Conservation (phyloP, 1,140 invertebrate species). For the Leptinotarsa texana region DNA sequence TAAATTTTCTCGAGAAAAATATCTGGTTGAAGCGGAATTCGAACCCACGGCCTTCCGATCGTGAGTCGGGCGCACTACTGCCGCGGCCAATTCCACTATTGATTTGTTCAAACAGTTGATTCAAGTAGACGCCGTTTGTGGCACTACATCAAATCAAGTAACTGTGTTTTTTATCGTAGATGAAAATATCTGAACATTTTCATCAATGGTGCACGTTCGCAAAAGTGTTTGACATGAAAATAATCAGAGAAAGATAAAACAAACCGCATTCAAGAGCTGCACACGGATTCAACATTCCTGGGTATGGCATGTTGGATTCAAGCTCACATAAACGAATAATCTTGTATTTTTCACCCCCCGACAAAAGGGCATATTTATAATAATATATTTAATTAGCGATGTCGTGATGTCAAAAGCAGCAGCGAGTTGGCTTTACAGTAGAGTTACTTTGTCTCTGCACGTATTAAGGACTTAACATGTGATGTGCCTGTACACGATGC, state of each 20-base stretch:
- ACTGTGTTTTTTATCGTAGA: no score
- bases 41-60: no score
- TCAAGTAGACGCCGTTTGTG: no score
- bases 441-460: conserved; percentile 49
- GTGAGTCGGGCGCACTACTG: no score
- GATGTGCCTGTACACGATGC: conserved; percentile 44
- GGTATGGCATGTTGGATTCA: conserved; percentile 19
- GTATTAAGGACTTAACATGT: conserved; percentile 51
- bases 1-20: no score
- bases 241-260: conserved; percentile 27
- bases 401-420: conserved; percentile 48
- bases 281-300: conserved; percentile 22
- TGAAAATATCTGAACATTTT: no score
- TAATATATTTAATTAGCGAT: conserved; percentile 51
- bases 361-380: conserved; percentile 47
- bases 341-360: conserved; percentile 32
- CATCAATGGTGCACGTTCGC: neutral
- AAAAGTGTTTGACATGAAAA: neutral
- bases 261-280: conserved; percentile 12
- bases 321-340: conserved; percentile 30
- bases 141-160: no score
- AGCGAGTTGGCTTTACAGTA: conserved; percentile 45
- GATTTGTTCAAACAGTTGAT: no score
- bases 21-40: no score
- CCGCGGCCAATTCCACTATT: no score